Evolutionary conservation across 2,797 vertebrate genomes (phyloP).

Genomic region (Sylvilagus floridanus): DNA sequence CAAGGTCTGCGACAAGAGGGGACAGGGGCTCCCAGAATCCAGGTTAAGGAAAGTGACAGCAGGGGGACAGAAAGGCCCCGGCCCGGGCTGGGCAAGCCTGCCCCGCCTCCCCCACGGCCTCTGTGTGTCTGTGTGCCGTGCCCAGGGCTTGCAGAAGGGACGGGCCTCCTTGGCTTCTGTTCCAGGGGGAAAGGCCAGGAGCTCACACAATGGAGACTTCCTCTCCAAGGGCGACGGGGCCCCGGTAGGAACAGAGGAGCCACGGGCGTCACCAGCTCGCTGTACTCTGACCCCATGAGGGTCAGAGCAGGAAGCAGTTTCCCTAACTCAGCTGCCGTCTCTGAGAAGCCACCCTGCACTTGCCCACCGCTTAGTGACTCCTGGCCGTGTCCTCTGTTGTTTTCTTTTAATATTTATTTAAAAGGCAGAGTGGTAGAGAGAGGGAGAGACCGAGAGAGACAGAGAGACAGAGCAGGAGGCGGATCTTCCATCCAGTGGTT

Average conservation of each 20-base stretch:
- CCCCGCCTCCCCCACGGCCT: not conserved
- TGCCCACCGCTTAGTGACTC: not conserved
- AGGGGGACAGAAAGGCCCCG: not conserved
- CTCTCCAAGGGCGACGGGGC: not conserved
- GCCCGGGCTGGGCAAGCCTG: not conserved
- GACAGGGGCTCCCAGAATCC: not conserved
- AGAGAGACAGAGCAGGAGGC: too few relatives aligned
- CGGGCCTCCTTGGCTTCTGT: not conserved
- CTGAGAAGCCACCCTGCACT: not conserved
- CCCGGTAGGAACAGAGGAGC: not conserved
- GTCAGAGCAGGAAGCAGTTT: not conserved
- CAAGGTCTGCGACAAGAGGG: not conserved
- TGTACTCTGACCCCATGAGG: not conserved
- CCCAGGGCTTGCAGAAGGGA: not conserved
- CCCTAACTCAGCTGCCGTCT: not conserved
- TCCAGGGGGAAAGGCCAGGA: too few relatives aligned
- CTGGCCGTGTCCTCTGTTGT: too few relatives aligned
- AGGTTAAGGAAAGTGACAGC: not conserved
- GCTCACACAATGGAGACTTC: not conserved
- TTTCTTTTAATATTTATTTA: too few relatives aligned
- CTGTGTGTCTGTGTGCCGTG: not conserved
- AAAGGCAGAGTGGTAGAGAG: too few relatives aligned
- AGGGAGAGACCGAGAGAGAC: too few relatives aligned
- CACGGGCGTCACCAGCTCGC: not conserved
- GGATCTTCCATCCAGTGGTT: too few relatives aligned